A percentile compares a stretch with the other conserved stretches of the same genome.
These are phyloP conservation scores for Aplysia californica DNA, from an alignment of 1,140 invertebrate species.

Conservation along the genomic window DNA sequence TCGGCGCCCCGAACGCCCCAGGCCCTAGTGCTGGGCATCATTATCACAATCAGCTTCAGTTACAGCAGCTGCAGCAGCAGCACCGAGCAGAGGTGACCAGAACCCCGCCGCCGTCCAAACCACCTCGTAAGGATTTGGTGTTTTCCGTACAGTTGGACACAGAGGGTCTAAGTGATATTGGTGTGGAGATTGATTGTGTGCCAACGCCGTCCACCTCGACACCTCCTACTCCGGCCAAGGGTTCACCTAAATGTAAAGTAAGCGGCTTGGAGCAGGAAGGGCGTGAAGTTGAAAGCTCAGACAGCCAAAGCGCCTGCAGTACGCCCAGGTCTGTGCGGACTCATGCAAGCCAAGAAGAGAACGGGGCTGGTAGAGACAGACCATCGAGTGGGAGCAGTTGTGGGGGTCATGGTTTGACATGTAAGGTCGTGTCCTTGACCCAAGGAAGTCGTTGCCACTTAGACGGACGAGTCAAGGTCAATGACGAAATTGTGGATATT, in stretches of 20 bases:
- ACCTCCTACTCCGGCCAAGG: too few relatives aligned
- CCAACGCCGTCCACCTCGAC: neutral
- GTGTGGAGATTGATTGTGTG: constrained; percentile 41
- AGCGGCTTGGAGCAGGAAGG: neutral
- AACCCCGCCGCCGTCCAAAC: constrained; percentile 47
- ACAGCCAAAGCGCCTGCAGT: neutral
- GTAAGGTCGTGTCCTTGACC: constrained; percentile 36
- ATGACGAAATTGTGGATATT: constrained; percentile 49
- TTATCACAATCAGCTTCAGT: neutral
- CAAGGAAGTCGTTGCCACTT: constrained; percentile 33
- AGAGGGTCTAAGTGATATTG: constrained; percentile 32
- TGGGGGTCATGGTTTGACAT: constrained; percentile 1
- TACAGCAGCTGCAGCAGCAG: constrained; percentile 10
- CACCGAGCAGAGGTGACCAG: constrained; percentile 7
- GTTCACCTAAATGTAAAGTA: neutral
- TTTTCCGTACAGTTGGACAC: constrained; percentile 43
- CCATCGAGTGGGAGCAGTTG: neutral
- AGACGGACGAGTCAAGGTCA: constrained; percentile 44
- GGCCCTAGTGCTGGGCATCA: too few relatives aligned
- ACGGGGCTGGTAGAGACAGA: too few relatives aligned
- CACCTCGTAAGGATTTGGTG: constrained; percentile 48
- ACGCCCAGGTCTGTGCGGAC: neutral
- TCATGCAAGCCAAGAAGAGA: too few relatives aligned
- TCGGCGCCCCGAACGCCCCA: too few relatives aligned
- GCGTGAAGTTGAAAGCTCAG: neutral